These are phyloP conservation scores for Phocoena sinus DNA, from an alignment of 2,113 vertebrate species.

Conservation along the genomic window DNA sequence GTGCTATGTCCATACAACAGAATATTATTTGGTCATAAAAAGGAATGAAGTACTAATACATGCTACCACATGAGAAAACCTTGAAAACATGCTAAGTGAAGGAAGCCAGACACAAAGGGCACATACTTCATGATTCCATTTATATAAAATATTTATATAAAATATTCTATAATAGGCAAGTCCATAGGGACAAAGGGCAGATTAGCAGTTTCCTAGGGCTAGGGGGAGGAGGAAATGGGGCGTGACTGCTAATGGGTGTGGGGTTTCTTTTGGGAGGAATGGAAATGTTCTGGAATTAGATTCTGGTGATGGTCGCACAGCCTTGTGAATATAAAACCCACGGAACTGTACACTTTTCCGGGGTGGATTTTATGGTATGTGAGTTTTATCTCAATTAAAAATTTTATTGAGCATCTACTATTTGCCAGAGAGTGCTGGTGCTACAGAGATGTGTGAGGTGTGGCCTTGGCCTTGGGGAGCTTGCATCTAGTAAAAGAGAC, in stretches of 20 bases:
- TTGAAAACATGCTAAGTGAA: not conserved
- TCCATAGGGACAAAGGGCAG: not conserved
- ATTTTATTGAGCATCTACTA: not conserved
- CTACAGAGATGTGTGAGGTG: not conserved
- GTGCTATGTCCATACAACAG: not conserved
- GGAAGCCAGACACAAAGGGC: not conserved
- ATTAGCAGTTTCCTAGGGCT: not conserved
- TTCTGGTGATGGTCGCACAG: not conserved
- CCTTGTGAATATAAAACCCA: not conserved
- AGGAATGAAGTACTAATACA: not conserved
- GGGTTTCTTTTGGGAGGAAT: not conserved
- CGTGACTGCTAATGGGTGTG: not conserved
- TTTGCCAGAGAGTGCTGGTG: not conserved
- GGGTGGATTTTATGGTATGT: not conserved
- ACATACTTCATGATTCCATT: not conserved
- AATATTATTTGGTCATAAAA: not conserved
- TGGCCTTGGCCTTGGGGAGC: not conserved
- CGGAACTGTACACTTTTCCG: not conserved
- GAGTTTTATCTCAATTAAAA: not conserved
- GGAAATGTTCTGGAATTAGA: not conserved
- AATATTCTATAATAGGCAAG: not conserved
- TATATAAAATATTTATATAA: not conserved
- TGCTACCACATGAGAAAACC: not conserved
- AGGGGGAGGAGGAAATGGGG: not conserved
- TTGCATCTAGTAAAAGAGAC: not conserved